Base-by-base conservation (phyloP, 2,113 vertebrate species). In the Chunga burmeisteri region DNA sequence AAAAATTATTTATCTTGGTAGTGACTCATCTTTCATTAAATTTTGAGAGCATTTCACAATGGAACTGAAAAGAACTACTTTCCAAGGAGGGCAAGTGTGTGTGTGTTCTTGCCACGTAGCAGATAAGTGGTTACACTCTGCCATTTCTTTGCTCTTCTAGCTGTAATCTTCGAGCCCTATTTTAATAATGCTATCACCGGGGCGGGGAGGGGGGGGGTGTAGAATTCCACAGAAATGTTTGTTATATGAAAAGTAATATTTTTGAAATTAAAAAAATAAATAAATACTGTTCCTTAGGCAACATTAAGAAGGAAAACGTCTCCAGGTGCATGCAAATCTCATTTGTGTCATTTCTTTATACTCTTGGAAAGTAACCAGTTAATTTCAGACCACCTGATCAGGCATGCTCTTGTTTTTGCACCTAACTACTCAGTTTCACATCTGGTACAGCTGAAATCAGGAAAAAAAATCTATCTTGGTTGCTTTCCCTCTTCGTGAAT, bases 171-270 rank as follows among this genome's bases (percentile, higher is more conserved):
- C 11, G 81, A 89, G 18, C 3, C 2, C 9, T 58, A 25, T 55
- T 92, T 81, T 29, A 86, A 62, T 11, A 70, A 49, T 32, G 6
- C 2, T 84, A 21, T 36, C 44, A 56, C 9, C 30, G 16, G 20
- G 8, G 5, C 30, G 10, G 3, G 2, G 7, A 25, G 38, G 38
- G 16, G 20, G 8, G 5, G 34, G 10, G 3, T 1, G 7, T 25
- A 20, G 23, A n/a, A 58, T 11, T 32, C 2, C 20, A 61, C 14
- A 47, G 13, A 82, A 75, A 36, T 44, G 0, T 56, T 82, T 55
- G 15, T 32, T 77, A 42, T 52, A 62, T 7, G 9, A 91, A 86
- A 90, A n/a, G 0, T 5, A 53, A 70, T 72, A 4, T 72, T 46
- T 23, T 38, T 38, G 38, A 38, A 38, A 38, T 38, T 26, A 81